phyloP scores from a whole-genome alignment of 2,113 vertebrate species.

The Morone saxatilis region DNA sequence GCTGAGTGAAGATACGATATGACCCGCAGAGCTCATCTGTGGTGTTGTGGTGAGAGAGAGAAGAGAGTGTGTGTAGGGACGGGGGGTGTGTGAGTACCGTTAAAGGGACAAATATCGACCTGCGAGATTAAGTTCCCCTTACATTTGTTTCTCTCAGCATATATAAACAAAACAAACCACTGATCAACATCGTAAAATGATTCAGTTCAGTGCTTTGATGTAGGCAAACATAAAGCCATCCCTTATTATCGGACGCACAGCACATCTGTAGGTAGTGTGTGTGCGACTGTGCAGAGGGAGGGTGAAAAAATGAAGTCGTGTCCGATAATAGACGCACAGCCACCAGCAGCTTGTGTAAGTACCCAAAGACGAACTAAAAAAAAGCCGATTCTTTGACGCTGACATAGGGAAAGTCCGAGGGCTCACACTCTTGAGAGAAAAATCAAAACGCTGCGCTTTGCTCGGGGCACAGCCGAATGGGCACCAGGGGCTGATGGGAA shows the following conservation, averaged over 20 bases:
- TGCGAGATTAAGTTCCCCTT: no score
- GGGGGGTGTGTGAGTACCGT: not conserved
- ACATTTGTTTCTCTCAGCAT: not conserved
- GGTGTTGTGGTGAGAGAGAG: not conserved
- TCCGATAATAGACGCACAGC: slow-evolving; percentile 18
- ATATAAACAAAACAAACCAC: not conserved
- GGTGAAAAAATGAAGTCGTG: not conserved
- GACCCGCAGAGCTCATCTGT: not conserved
- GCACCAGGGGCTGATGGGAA: slow-evolving; percentile 56
- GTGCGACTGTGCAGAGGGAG: not conserved
- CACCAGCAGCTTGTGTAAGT: not conserved
- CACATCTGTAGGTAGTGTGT: no score
- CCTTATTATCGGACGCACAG: not conserved
- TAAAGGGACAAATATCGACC: not conserved
- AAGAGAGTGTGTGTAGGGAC: not conserved
- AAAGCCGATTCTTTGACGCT: slow-evolving; percentile 19
- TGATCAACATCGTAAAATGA: not conserved
- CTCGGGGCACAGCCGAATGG: slow-evolving; percentile 49
- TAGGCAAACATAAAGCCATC: not conserved
- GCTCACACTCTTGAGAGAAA: slow-evolving; percentile 20
- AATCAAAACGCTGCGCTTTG: slow-evolving; percentile 65
- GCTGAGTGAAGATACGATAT: not conserved
- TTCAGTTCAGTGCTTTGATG: not conserved
- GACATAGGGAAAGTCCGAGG: slow-evolving; percentile 39
- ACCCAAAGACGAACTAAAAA: not conserved